Evolutionary conservation across 2,888 invertebrate species (phyloP).

Genomic region (Polietes domitor): DNA sequence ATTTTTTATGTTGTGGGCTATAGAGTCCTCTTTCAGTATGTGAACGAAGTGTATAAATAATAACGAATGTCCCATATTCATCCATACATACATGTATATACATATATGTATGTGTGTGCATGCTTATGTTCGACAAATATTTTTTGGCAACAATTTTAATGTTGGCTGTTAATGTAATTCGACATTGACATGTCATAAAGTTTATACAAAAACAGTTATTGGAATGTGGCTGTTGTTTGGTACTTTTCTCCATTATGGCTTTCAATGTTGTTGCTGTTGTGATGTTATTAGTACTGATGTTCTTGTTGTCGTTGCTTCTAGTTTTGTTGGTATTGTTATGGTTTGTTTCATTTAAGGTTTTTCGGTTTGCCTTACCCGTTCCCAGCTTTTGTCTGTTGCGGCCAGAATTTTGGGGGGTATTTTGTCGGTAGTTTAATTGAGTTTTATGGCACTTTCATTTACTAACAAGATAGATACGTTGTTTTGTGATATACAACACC

Average conservation of each 20-base stretch:
- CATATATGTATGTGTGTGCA: background rate
- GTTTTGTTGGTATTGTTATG: conserved; percentile 11
- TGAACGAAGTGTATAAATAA: too few relatives aligned
- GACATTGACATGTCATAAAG: conserved; percentile 46
- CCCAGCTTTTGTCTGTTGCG: background rate
- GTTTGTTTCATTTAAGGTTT: conserved; percentile 9
- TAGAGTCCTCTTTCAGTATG: too few relatives aligned
- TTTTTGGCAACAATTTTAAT: conserved; percentile 40
- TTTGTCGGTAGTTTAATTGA: conserved; percentile 47
- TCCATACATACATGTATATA: background rate
- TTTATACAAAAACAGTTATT: conserved; percentile 27
- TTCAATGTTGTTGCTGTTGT: background rate
- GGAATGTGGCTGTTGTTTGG: conserved; percentile 1
- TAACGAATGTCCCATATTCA: too few relatives aligned
- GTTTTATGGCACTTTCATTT: conserved; percentile 50
- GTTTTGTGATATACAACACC: background rate
- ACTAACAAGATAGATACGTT: conserved; percentile 18
- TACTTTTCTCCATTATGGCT: background rate
- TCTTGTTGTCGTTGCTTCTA: conserved; percentile 6
- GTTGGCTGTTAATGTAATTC: conserved; percentile 25
- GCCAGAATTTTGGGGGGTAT: background rate
- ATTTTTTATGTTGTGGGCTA: too few relatives aligned
- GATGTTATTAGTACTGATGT: too few relatives aligned
- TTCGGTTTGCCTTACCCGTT: conserved; percentile 8
- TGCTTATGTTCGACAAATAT: conserved; percentile 13